These are phyloP conservation scores for Oreonectes daqikongensis DNA, from an alignment of 2,797 vertebrate genomes.

Conservation along the genomic window DNA sequence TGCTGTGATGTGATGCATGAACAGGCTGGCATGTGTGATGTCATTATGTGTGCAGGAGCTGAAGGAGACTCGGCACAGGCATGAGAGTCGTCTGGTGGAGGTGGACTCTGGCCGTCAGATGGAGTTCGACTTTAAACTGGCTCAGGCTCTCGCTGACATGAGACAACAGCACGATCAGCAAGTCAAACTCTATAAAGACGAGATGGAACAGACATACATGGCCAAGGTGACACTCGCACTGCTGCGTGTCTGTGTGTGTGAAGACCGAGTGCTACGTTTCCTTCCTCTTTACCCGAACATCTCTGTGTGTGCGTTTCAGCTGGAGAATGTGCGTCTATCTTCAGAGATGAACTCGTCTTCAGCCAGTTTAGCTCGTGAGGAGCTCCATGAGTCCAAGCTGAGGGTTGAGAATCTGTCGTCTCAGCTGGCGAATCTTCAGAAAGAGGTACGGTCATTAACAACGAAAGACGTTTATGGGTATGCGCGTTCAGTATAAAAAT, in stretches of 20 bases:
- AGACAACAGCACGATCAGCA: slow-evolving; percentile 84
- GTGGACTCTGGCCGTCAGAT: slow-evolving; percentile 82
- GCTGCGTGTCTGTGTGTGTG: background rate
- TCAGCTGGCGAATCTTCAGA: slow-evolving; percentile 83
- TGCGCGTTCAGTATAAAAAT: too few relatives aligned
- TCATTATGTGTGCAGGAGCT: slow-evolving; percentile 81
- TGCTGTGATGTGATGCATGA: too few relatives aligned
- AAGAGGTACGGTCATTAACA: slow-evolving; percentile 81
- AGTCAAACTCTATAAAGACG: slow-evolving; percentile 84
- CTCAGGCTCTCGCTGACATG: slow-evolving; percentile 83
- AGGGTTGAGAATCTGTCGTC: slow-evolving; percentile 82
- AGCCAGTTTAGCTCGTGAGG: slow-evolving; percentile 80
- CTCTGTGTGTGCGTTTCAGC: slow-evolving; percentile 69
- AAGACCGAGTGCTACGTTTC: background rate
- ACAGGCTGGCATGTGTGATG: too few relatives aligned
- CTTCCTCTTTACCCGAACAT: background rate
- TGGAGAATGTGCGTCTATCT: slow-evolving; percentile 82
- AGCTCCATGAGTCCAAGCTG: slow-evolving; percentile 82
- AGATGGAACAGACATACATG: slow-evolving; percentile 83
- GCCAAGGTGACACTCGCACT: slow-evolving; percentile 74
- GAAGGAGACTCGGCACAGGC: slow-evolving; percentile 82
- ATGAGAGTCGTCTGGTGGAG: slow-evolving; percentile 81
- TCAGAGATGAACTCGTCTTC: slow-evolving; percentile 85
- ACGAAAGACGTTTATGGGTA: too few relatives aligned
- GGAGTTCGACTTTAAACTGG: slow-evolving; percentile 86